phyloP scores from a whole-genome alignment of 2,797 vertebrate genomes.

The Argyrosomus regius region DNA sequence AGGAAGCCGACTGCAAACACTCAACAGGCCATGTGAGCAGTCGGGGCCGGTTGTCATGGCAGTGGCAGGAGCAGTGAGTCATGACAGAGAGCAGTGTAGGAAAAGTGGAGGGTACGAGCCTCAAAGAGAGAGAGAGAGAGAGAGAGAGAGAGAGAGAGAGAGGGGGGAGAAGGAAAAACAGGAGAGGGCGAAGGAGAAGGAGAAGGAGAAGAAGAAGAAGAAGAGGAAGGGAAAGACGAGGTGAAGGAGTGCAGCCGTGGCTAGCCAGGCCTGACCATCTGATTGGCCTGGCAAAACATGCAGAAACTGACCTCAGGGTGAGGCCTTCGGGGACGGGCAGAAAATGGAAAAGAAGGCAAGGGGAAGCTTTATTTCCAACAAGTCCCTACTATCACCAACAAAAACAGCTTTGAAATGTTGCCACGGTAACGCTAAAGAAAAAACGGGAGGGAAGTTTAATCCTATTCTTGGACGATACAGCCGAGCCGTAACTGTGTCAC shows the following conservation, averaged over 20 bases:
- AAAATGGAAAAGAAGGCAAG: slow-evolving; percentile 71
- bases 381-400: slow-evolving; percentile 49
- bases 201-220: slow-evolving; percentile 8
- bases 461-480: slow-evolving; percentile 41
- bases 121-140: slow-evolving; percentile 28
- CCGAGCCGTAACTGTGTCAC: slow-evolving; percentile 35
- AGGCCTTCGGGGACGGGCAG: slow-evolving; percentile 62
- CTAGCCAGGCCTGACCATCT: slow-evolving; percentile 70
- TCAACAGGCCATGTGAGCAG: slow-evolving; percentile 74
- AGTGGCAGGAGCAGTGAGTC: slow-evolving; percentile 81
- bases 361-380: slow-evolving; percentile 59
- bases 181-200: slow-evolving; percentile 31
- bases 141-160: background rate
- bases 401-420: slow-evolving; percentile 66
- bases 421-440: slow-evolving; percentile 63
- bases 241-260: slow-evolving; percentile 64
- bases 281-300: slow-evolving; percentile 64
- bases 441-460: slow-evolving; percentile 47
- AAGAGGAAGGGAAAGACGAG: slow-evolving; percentile 49
- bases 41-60: slow-evolving; percentile 77
- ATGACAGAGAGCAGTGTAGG: slow-evolving; percentile 77
- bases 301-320: slow-evolving; percentile 71
- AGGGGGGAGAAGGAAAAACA: slow-evolving; percentile 35
- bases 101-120: slow-evolving; percentile 72
- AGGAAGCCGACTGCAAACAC: slow-evolving; percentile 78